These are phyloP conservation scores for Bombyx huttoni DNA, from an alignment of 2,888 invertebrate genomes.

Conservation along the genomic window DNA sequence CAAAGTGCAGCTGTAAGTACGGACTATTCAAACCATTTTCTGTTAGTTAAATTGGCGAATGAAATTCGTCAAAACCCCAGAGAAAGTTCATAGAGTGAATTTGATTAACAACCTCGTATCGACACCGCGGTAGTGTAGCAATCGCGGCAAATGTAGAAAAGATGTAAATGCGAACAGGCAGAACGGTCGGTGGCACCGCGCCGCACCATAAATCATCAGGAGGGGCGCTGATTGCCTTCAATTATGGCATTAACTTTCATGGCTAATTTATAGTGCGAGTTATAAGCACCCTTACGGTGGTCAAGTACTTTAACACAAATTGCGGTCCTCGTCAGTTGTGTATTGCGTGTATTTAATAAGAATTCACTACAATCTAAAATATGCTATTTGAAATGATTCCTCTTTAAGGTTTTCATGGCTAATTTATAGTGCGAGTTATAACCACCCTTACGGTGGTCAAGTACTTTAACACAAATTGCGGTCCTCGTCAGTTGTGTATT, in stretches of 20 bases:
- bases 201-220: slow-evolving; percentile 51
- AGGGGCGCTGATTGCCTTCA: slow-evolving; percentile 61
- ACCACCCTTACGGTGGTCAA: slow-evolving; percentile 30
- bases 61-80: neutral
- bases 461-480: slow-evolving; percentile 9
- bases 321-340: neutral
- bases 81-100: neutral
- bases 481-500: neutral
- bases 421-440: slow-evolving; percentile 44
- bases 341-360: neutral
- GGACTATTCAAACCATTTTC: neutral
- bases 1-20: slow-evolving; percentile 38
- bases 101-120: slow-evolving; percentile 16
- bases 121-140: slow-evolving; percentile 14
- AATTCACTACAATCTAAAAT: no score
- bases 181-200: slow-evolving; percentile 11
- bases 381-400: no score
- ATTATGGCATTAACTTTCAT: slow-evolving; percentile 67
- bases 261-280: slow-evolving; percentile 50
- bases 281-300: slow-evolving; percentile 26
- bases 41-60: neutral
- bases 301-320: slow-evolving; percentile 19
- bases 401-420: slow-evolving; percentile 62
- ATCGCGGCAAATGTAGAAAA: slow-evolving; percentile 38
- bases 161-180: slow-evolving; percentile 42